Evolutionary conservation across 2,113 vertebrate species (phyloP).

Genomic region (Otus sunia): DNA sequence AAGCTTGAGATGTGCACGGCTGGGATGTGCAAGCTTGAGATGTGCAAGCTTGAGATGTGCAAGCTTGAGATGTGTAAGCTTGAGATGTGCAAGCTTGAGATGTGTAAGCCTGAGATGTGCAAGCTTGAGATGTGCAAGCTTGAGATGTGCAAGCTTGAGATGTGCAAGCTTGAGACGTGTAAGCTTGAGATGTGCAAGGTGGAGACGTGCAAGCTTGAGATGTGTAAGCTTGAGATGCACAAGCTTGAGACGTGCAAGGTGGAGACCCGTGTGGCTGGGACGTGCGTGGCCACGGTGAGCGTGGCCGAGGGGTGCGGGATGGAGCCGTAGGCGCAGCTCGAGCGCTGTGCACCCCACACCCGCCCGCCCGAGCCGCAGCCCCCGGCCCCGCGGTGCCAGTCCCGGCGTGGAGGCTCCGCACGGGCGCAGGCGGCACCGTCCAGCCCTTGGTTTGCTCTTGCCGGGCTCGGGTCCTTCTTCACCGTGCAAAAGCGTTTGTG

Average conservation of each 20-base stretch:
- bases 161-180: neutral
- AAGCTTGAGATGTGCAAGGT: too few relatives aligned
- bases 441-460: neutral
- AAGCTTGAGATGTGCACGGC: too few relatives aligned
- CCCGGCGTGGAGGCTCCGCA: neutral
- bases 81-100: neutral
- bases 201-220: accelerated
- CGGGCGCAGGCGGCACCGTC: accelerated
- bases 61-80: accelerated
- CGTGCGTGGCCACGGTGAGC: neutral
- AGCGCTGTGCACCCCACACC: neutral
- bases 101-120: neutral
- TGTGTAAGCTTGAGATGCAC: too few relatives aligned
- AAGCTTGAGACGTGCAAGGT: too few relatives aligned
- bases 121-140: too few relatives aligned
- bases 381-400: accelerated
- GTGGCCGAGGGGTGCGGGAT: neutral
- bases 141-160: too few relatives aligned
- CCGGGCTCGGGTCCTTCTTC: neutral
- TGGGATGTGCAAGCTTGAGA: neutral
- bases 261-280: neutral
- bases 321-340: accelerated
- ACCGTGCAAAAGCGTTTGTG: accelerated
- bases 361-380: neutral
- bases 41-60: neutral